Evolutionary conservation across 2,888 invertebrate species (phyloP).

Genomic region (Habroteleia sp.): DNA sequence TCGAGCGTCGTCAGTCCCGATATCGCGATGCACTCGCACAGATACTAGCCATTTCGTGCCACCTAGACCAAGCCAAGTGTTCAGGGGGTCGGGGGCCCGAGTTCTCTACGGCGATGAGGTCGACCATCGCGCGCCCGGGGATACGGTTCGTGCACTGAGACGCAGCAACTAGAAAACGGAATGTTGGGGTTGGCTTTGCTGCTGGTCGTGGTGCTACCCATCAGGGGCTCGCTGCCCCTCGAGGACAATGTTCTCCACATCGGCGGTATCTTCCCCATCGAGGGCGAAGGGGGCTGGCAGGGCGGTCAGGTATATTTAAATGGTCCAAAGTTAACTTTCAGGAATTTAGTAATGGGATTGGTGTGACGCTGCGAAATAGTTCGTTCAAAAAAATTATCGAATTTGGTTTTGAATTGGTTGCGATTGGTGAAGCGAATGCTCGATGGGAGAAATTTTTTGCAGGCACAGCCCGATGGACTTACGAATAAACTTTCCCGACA

Average conservation of each 20-base stretch:
- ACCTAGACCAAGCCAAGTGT: slow-evolving; percentile 16
- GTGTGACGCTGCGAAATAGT: too few relatives aligned
- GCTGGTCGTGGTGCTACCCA: slow-evolving; percentile 65
- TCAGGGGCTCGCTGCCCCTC: slow-evolving; percentile 70
- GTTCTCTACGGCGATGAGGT: slow-evolving; percentile 2
- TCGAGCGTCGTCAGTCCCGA: slow-evolving; percentile 16
- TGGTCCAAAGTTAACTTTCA: too few relatives aligned
- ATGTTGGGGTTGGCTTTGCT: slow-evolving; percentile 65
- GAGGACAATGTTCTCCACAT: slow-evolving; percentile 92
- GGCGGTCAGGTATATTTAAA: slow-evolving; percentile 91
- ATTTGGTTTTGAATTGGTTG: too few relatives aligned
- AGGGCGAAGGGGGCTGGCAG: slow-evolving; percentile 98
- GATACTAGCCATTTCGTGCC: slow-evolving; percentile 17
- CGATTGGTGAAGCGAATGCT: too few relatives aligned
- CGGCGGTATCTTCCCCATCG: slow-evolving; percentile 99
- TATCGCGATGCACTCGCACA: slow-evolving; percentile 11
- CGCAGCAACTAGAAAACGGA: background rate
- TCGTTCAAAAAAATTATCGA: too few relatives aligned
- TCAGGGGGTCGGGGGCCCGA: slow-evolving; percentile 5
- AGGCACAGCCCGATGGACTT: too few relatives aligned
- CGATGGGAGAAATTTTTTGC: too few relatives aligned
- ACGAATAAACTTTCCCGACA: too few relatives aligned
- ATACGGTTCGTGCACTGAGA: background rate
- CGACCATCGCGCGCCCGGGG: background rate
- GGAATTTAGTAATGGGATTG: too few relatives aligned